A percentile compares a stretch with the other conserved stretches of the same genome.
Evolutionary conservation across 2,888 invertebrate genomes (phyloP).

Genomic region (Carcina quercana): DNA sequence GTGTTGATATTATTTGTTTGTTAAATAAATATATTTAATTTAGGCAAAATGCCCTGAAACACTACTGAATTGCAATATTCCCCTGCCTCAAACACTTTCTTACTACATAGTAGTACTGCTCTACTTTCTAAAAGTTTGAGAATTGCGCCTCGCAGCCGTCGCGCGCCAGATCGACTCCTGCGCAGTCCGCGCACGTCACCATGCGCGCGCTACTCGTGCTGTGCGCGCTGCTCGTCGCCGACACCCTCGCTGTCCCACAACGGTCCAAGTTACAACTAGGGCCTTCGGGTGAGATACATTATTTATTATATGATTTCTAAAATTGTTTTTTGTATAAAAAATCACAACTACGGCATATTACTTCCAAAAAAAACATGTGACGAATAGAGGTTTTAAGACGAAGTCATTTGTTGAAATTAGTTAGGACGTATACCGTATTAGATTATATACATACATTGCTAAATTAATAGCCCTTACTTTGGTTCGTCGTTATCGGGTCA

Average conservation of each 20-base stretch:
- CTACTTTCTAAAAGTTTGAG: neutral
- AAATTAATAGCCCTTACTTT: no score
- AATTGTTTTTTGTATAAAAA: neutral
- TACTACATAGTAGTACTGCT: neutral
- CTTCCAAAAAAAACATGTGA: no score
- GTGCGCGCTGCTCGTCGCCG: slow-evolving; percentile 18
- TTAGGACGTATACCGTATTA: no score
- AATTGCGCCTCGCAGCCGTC: neutral
- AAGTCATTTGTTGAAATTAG: no score
- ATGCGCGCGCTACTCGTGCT: slow-evolving; percentile 43
- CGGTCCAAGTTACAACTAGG: slow-evolving; percentile 39
- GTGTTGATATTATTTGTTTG: no score
- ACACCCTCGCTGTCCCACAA: slow-evolving; percentile 25
- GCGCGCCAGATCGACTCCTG: neutral
- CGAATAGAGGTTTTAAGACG: no score
- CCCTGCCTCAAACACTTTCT: neutral
- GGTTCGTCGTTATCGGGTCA: no score
- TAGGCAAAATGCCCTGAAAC: no score
- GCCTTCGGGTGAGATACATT: slow-evolving; percentile 33
- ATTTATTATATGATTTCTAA: slow-evolving; percentile 2
- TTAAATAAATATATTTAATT: no score
- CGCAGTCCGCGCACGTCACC: slow-evolving; percentile 24
- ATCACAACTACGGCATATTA: no score
- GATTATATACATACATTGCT: no score
- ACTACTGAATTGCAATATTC: neutral